phyloP scores from a whole-genome alignment of 2,888 invertebrate species.

The Coleophora deauratella region DNA sequence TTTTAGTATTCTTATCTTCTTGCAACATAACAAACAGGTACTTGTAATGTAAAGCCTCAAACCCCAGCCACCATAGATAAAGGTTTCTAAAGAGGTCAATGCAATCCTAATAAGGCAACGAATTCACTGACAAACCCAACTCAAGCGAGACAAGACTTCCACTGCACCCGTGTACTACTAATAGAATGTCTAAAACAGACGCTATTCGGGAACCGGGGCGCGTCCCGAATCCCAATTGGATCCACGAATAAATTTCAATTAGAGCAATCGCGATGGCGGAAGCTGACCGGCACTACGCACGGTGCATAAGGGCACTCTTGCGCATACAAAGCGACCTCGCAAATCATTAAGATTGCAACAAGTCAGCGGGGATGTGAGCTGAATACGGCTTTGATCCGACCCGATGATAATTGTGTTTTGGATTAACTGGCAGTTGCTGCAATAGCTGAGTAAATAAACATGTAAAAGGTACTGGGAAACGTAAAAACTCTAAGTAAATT shows the following conservation, averaged over 20 bases:
- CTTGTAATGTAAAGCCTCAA: too few species aligned
- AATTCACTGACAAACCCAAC: too few species aligned
- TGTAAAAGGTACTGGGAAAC: too few species aligned
- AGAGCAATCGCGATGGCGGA: constrained; percentile 63
- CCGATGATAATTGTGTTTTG: constrained; percentile 50
- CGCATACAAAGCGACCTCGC: constrained; percentile 65
- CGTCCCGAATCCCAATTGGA: constrained; percentile 28
- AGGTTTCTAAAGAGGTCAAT: too few species aligned
- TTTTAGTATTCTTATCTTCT: too few species aligned
- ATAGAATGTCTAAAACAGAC: constrained; percentile 16
- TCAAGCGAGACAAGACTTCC: too few species aligned
- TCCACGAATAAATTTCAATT: constrained; percentile 62
- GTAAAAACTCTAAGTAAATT: too few species aligned
- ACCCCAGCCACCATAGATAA: too few species aligned
- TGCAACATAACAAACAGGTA: too few species aligned
- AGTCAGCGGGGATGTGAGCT: constrained; percentile 54
- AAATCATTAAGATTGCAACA: constrained; percentile 69
- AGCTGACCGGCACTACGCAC: constrained; percentile 49
- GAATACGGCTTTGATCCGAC: constrained; percentile 53
- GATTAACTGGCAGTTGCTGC: constrained; percentile 41
- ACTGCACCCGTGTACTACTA: neutral
- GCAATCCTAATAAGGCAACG: too few species aligned
- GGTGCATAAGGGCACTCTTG: constrained; percentile 42
- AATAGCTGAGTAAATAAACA: too few species aligned
- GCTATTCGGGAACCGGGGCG: constrained; percentile 40